Evolutionary conservation across 2,797 vertebrate species (phyloP), one percentile per base, ranked within the genome.

Genomic region (Leuciscus waleckii): DNA sequence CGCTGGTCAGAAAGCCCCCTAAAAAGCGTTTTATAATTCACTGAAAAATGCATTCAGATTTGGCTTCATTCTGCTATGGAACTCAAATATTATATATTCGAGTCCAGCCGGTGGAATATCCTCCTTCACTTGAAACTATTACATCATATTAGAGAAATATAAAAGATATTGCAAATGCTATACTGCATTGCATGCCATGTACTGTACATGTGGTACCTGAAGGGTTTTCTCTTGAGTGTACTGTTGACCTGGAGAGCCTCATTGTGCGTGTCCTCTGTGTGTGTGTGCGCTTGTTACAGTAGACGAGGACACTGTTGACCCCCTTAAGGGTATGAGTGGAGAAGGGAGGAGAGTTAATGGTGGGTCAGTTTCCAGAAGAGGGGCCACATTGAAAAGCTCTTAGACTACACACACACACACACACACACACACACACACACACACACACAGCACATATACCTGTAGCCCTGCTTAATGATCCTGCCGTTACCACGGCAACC

Each of bases 401-500:
- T 77, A 84, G 65, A 29, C 67, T 21, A 46, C 73, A 79, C 29
- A 19, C 49, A 51, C 49, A 51, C 13, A 41, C 35, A 54, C 14
- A 49, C 54, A 73, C 85, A 70, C 63, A 70, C 29, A 29, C 29
- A 29, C 29, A 19, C 49, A 51, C 49, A 51, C 13, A 41, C 35
- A 54, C 14, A 49, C 54, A 73, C 85, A 70, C 63, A 70, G 17
- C 80, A 75, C 37, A 76, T 69, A 63, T 65, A 65, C 54, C 81
- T 58, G 6, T 41, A 81, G 87, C 87, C 41, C 29, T 51, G 37
- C 85, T 63, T 76, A 82, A 87, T 80, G 65, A 82, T 80, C 78
- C 35, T 63, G 35, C 70, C 58, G 89, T 88, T 90, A 85, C 81
- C 85, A 85, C 78, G 82, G 81, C 87, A 90, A 88, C 87, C 83